phyloP scores from a whole-genome alignment of 2,797 vertebrate genomes.

The Sparidentex hasta region DNA sequence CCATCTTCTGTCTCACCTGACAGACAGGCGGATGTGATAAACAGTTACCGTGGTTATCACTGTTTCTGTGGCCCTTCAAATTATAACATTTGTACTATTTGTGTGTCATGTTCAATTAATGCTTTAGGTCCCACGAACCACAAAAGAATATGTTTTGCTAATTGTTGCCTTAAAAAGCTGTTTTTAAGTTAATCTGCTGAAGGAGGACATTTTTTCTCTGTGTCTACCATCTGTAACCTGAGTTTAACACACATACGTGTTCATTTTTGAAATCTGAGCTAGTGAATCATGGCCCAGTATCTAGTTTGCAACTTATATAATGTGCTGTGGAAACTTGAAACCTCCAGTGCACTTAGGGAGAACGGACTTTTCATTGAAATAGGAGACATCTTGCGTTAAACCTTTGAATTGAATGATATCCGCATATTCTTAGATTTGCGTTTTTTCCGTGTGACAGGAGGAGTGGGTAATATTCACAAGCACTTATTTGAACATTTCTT shows the following conservation, averaged over 20 bases:
- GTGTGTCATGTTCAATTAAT: neutral
- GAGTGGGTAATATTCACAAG: too few relatives aligned
- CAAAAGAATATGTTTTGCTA: neutral
- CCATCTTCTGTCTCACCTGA: slow-evolving; percentile 98
- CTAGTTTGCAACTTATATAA: neutral
- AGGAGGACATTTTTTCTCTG: neutral
- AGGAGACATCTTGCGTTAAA: neutral
- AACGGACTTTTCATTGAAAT: neutral
- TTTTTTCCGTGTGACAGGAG: too few relatives aligned
- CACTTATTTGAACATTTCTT: neutral
- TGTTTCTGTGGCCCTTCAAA: neutral
- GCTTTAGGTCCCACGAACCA: neutral
- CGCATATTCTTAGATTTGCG: too few relatives aligned
- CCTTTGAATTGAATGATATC: neutral
- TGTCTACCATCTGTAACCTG: neutral
- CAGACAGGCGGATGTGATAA: slow-evolving; percentile 18
- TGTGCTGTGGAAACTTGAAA: too few relatives aligned
- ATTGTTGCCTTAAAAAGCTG: neutral
- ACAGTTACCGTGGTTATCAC: neutral
- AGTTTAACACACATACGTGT: neutral
- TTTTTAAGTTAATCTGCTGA: neutral
- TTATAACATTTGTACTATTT: too few relatives aligned
- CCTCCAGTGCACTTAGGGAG: neutral
- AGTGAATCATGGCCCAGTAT: neutral
- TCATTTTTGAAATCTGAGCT: too few relatives aligned